Percentiles rank a stretch among this genome's conserved stretches.
Evolutionary conservation across 2,113 vertebrate genomes (phyloP).

Genomic region (Lophotis ruficrista): DNA sequence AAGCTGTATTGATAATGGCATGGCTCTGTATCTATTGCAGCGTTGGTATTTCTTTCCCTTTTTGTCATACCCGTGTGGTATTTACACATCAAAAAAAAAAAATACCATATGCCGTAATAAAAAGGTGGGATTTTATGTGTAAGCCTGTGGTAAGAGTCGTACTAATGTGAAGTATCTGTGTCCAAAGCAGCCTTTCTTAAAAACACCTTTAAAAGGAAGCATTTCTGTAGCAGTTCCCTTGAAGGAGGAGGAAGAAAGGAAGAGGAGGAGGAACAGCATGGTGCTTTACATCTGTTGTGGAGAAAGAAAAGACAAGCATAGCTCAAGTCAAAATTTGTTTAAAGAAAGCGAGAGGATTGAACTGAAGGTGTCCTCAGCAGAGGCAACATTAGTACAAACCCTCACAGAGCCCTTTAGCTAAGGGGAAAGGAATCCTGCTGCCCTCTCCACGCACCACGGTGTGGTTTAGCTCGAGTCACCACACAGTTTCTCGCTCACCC

Average conservation of each 20-base stretch:
- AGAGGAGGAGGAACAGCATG: background rate
- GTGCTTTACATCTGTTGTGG: background rate
- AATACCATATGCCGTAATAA: slow-evolving; percentile 53
- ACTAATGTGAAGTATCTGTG: background rate
- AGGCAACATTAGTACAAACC: background rate
- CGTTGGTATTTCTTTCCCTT: slow-evolving; percentile 55
- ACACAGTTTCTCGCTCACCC: too few species aligned
- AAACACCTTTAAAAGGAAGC: background rate
- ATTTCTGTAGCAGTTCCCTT: background rate
- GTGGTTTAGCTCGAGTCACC: too few species aligned
- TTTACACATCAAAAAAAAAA: background rate
- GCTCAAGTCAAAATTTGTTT: background rate
- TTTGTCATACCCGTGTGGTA: slow-evolving; percentile 35
- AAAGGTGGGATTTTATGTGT: slow-evolving; percentile 68
- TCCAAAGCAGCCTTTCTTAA: background rate
- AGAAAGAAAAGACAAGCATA: background rate
- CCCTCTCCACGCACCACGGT: background rate
- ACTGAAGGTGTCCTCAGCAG: background rate
- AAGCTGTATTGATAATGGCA: slow-evolving; percentile 53
- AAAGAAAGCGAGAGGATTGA: background rate
- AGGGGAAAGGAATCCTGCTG: background rate
- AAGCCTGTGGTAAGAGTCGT: background rate
- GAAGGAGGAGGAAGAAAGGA: background rate
- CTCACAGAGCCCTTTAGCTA: rapidly evolving
- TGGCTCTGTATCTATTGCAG: slow-evolving; percentile 48